Evolutionary conservation across 2,888 invertebrate genomes (phyloP), one percentile per base, ranked within the genome.

Genomic region (Boloria euphrosyne): DNA sequence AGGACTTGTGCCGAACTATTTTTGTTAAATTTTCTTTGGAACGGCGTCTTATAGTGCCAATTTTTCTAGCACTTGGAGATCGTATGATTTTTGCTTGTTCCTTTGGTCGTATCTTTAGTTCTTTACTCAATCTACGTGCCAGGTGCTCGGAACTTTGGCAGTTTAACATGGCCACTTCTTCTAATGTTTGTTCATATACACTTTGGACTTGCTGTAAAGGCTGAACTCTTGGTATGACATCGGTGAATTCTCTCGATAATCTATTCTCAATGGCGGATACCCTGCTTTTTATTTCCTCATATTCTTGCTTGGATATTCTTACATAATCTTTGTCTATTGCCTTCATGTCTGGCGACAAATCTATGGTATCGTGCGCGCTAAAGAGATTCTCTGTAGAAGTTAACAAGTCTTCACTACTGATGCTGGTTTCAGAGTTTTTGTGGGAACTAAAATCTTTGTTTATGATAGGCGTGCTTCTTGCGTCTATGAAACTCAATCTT

Each of bases 11-110:
- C 44, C 95, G 89, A 18, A 92, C 90, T 31, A 94, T 83, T 82
- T 93, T 93, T 2, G 87, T 90, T 53, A 86, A 82, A 71, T 92
- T 90, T 74, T 96, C 96, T 79, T 94, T 94, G 0, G 96, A 96
- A 61, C 96, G 90, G 55, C 96, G 92, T 77, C 96, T 88, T 73
- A 96, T 93, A 10, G 93, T 94, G 18, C 96, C 96, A 67, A 96
- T 97, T 92, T 96, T 96, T 60, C 96, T 92, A 1, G 96, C 96
- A 80, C 96, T 96, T 0, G 96, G 97, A 0, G 96, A 96, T 71
- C 96, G 87, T 69, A 96, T 95, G 7, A 96, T 93, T 77, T 95
- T 95, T 60, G 94, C 93, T 75, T 96, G 95, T 46, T 93, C 92
- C 67, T 94, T 95, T 53, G 94, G 93, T 66, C 96, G 89, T 65